Evolutionary conservation across 2,888 invertebrate species (phyloP).

Genomic region (Idaea dimidiata): DNA sequence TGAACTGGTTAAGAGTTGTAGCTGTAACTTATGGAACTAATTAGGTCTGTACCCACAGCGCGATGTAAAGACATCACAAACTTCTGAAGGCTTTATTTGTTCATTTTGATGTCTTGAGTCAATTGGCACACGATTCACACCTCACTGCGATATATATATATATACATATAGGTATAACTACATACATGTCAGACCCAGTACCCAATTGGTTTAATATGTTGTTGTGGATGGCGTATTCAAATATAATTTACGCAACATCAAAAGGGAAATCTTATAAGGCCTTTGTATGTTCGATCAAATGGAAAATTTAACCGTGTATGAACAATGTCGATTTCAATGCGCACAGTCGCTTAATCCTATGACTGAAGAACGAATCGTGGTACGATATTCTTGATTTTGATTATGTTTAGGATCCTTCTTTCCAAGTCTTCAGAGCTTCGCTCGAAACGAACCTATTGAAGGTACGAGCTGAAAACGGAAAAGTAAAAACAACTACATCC

Average conservation of each 20-base stretch:
- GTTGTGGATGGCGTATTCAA: background rate
- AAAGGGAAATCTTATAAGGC: background rate
- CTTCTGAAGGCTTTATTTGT: background rate
- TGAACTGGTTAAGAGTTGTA: background rate
- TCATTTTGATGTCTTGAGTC: slow-evolving; percentile 1
- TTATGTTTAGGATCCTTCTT: too few relatives aligned
- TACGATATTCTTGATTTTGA: background rate
- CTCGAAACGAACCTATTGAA: too few relatives aligned
- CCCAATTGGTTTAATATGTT: background rate
- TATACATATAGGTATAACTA: background rate
- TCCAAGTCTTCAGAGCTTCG: too few relatives aligned
- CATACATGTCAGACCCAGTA: background rate
- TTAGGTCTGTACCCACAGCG: background rate
- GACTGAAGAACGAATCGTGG: background rate
- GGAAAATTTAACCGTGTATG: background rate
- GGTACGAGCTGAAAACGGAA: too few relatives aligned
- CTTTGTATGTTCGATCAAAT: background rate
- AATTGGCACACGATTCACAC: background rate
- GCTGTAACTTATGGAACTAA: background rate
- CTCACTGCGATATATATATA: background rate
- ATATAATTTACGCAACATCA: background rate
- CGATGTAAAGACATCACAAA: background rate
- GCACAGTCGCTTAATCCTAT: background rate
- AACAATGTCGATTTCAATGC: background rate
- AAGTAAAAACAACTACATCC: too few relatives aligned